Conservation (phyloP, 2,113 vertebrate genomes). For the Gallinago jamesoni region DNA sequence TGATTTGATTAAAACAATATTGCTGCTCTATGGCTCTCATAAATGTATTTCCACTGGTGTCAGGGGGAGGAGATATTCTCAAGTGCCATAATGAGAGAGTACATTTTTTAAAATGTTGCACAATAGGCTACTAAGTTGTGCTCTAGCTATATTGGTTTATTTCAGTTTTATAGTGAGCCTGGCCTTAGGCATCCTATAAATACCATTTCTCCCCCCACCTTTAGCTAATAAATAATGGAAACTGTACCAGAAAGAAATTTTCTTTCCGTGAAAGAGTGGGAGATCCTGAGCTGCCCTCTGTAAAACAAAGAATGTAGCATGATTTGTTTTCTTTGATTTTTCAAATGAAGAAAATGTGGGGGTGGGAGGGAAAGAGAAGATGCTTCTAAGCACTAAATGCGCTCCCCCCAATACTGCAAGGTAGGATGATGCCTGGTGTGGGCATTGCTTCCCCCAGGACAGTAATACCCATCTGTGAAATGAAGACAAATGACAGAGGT, state of each 20-base stretch:
- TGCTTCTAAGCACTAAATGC: background rate
- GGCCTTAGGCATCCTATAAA: slow-evolving; percentile 76
- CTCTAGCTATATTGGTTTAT: slow-evolving; percentile 59
- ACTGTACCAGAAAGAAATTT: slow-evolving; percentile 60
- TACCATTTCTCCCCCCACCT: slow-evolving; percentile 57
- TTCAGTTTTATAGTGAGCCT: slow-evolving; percentile 68
- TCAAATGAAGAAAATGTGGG: slow-evolving; percentile 44
- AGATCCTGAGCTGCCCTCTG: slow-evolving; percentile 61
- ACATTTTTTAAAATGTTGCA: slow-evolving; percentile 16
- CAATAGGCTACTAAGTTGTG: slow-evolving; percentile 38
- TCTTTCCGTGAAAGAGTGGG: slow-evolving; percentile 68
- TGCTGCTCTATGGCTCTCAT: background rate
- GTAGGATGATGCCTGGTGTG: background rate
- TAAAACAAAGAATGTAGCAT: slow-evolving; percentile 65
- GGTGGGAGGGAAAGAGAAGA: background rate
- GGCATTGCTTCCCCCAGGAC: background rate
- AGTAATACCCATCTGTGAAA: background rate
- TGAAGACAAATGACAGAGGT: background rate
- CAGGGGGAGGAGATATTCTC: background rate
- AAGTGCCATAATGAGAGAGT: background rate
- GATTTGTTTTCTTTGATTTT: slow-evolving; percentile 46
- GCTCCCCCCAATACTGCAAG: background rate
- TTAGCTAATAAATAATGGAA: slow-evolving; percentile 77
- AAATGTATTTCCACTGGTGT: slow-evolving; percentile 28
- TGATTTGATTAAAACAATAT: slow-evolving; percentile 30